Base-by-base conservation (phyloP, 2,113 vertebrate species). In the Collichthys lucidus region DNA sequence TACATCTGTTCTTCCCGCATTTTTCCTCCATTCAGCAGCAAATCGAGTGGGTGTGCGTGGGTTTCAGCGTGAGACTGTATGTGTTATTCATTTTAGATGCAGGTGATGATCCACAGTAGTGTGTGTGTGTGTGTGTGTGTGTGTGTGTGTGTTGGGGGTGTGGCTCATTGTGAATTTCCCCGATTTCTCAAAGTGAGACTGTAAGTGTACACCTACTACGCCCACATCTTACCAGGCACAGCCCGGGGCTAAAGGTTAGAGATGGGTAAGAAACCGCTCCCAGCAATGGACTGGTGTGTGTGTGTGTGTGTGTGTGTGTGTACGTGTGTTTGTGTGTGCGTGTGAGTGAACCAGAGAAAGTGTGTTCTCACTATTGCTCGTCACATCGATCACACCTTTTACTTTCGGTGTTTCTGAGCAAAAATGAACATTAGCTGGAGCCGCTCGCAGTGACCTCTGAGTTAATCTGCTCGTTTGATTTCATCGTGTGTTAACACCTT, bases 161-260 rank as follows among this genome's bases (percentile, higher is more conserved):
- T 84, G n/a, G 52, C 40, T 26, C 59, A 12, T 57, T 66, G 77
- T 67, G 62, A 82, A 86, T 83, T 89, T 84, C 85, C 89, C 89
- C 77, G 26, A 29, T 83, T 77, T 92, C 83, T 91, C 90, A 91
- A 86, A 91, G 26, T 72, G 79, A 82, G 56, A 88, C 75, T 62
- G 42, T 81, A 40, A 80, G 70, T 85, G 70, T 70, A 83, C 78
- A 35, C 79, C 86, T 22, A 29, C 71, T 72, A 73, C 74, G 3
- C 89, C 88, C 61, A 82, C 84, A 35, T 79, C 56, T 52, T 80
- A 7, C 49, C 44, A 56, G 59, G 79, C 62, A 79, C 35, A 20
- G 14, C 42, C 5, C 0, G 0, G 20, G 35, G 35, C 12, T 63
- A 73, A 77, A 83, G 70, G 77, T 81, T 50, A 69, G 42, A 60